A percentile compares a stretch with the other conserved stretches of the same genome.
These are phyloP conservation scores for Ctenopoma kingsleyae DNA, from an alignment of 2,797 vertebrate species.

Conservation along the genomic window DNA sequence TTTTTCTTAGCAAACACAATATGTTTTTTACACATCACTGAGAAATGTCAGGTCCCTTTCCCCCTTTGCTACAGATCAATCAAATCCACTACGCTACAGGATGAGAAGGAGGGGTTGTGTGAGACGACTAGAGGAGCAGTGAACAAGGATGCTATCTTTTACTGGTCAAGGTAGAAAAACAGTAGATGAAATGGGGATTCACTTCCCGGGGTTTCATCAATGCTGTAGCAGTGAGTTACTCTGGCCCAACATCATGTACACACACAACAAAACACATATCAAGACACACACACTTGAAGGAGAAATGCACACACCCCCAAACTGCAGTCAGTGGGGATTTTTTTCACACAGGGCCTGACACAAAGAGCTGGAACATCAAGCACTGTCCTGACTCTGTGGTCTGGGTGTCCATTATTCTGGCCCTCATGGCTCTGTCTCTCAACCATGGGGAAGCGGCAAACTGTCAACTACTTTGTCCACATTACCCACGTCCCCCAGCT, in stretches of 20 bases:
- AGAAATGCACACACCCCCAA: slow-evolving; percentile 31
- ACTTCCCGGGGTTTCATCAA: slow-evolving; percentile 69
- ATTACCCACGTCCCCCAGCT: slow-evolving; percentile 86
- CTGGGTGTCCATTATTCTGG: slow-evolving; percentile 76
- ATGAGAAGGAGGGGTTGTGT: slow-evolving; percentile 59
- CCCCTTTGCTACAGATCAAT: slow-evolving; percentile 80
- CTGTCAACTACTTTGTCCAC: slow-evolving; percentile 85
- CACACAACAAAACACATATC: slow-evolving; percentile 34
- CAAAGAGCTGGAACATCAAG: slow-evolving; percentile 78
- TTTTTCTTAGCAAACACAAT: slow-evolving; percentile 80
- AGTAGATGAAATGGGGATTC: slow-evolving; percentile 65
- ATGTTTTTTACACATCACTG: slow-evolving; percentile 85
- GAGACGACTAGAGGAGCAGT: slow-evolving; percentile 49
- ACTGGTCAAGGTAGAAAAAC: slow-evolving; percentile 54
- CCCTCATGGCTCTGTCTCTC: slow-evolving; percentile 75
- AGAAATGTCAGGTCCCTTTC: slow-evolving; percentile 83
- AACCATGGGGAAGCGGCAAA: slow-evolving; percentile 81
- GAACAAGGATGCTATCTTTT: slow-evolving; percentile 56
- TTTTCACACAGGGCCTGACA: slow-evolving; percentile 68
- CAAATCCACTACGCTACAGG: slow-evolving; percentile 74
- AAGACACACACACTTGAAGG: slow-evolving; percentile 31
- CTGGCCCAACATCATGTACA: slow-evolving; percentile 50
- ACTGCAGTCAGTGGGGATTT: slow-evolving; percentile 61
- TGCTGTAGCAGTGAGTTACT: slow-evolving; percentile 45
- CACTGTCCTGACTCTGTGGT: slow-evolving; percentile 73